phyloP scores from a whole-genome alignment of 2,888 invertebrate genomes.

The Schrankia costaestrigalis region DNA sequence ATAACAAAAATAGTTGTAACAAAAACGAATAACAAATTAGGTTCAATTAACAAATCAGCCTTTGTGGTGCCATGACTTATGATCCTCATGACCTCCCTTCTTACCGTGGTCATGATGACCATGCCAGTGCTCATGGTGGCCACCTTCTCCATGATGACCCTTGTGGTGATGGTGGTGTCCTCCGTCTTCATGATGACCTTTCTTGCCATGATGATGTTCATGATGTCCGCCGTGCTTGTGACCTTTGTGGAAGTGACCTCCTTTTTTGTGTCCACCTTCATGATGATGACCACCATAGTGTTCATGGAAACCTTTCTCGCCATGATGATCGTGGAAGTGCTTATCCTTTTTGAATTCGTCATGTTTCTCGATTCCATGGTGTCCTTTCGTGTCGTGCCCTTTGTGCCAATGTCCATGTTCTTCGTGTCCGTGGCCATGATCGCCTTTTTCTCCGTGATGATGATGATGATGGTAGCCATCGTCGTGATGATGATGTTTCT shows the following conservation, averaged over 20 bases:
- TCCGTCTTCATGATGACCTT: constrained; percentile 88
- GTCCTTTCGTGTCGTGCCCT: constrained; percentile 91
- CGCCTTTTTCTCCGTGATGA: constrained; percentile 83
- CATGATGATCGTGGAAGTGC: constrained; percentile 91
- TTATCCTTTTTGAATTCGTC: constrained; percentile 93
- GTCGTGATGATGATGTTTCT: constrained; percentile 83
- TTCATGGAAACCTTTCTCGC: constrained; percentile 87
- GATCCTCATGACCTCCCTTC: constrained; percentile 89
- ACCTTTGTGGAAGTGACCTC: constrained; percentile 88
- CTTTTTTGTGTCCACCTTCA: constrained; percentile 88
- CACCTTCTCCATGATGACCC: constrained; percentile 88
- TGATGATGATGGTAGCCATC: constrained; percentile 83
- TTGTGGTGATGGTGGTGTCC: constrained; percentile 88
- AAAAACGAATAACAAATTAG: constrained; percentile 55
- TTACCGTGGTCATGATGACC: constrained; percentile 87
- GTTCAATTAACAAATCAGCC: constrained; percentile 48
- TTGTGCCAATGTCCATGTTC: constrained; percentile 87
- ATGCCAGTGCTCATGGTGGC: constrained; percentile 87
- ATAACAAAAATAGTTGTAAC: constrained; percentile 47
- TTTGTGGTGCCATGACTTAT: constrained; percentile 87
- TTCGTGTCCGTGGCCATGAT: constrained; percentile 78
- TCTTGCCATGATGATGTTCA: constrained; percentile 88
- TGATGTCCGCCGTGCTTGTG: constrained; percentile 88
- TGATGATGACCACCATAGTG: constrained; percentile 89
- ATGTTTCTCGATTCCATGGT: constrained; percentile 89